Base-by-base conservation (phyloP, 2,888 invertebrate genomes). In the Tigriopus californicus region DNA sequence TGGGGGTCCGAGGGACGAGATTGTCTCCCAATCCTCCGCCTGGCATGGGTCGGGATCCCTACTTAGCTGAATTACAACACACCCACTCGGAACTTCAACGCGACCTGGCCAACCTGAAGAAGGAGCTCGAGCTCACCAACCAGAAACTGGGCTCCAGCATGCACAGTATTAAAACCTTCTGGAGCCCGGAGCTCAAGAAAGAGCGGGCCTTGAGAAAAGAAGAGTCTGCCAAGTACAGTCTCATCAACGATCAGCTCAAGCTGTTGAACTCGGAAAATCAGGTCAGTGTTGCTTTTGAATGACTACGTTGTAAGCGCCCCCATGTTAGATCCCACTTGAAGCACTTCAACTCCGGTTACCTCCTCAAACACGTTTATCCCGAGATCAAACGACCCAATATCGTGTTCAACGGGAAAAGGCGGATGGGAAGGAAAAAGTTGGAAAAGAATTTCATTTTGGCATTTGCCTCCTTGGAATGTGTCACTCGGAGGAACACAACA, bases 151-250 rank as follows among this genome's bases (percentile, higher is more conserved):
- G 91, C 72, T 92, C 92, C 70, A 90, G 89, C 68, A 98, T 98
- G 95, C 95, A 97, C 76, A 94, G 92, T 75, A 98, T 98, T 74
- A 97, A 97, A 77, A 97, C 95, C 60, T 99, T 98, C 75, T 98
- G 98, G 98, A 94, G 94, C 71, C 98, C 98, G 20, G 98, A 98
- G 76, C 77, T 98, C 72, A 98, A 98, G 76, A 94, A 95, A 74
- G 97, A 98, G 75, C 77, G 97, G 64, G 90, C 92, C 57, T 72
- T 95, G 67, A 78, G 97, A 66, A 97, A 97, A 71, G 97, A 98
- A 73, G 97, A 98, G 74, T 88, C 89, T 71, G 89, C 91, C 69
- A 92, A 94, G 74, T 92, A 91, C 77, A 86, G 87, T 73, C 81
- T 92, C 71, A 86, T 94, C 73, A 91, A 90, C 71, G 94, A 95